Base-by-base conservation (phyloP, 2,113 vertebrate species). In the Nerophis ophidion region DNA sequence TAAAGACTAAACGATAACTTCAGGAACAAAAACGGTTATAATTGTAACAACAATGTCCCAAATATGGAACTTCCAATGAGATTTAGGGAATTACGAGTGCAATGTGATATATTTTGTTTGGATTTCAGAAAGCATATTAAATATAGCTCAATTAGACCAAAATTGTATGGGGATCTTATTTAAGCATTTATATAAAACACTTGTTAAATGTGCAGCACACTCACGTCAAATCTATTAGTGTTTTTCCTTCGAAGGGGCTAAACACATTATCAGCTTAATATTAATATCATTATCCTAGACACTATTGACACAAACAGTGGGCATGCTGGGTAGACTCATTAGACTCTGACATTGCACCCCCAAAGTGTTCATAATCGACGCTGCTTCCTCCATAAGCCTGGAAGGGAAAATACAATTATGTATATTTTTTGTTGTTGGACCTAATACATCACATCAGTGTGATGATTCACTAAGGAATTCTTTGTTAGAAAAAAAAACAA, bases 1-100 rank as follows among this genome's bases (percentile, higher is more conserved):
- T 71, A 83, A 84, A 84, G 54, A 65, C 61, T 70, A 65, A 73
- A 73, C 60, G 50, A 60, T 59, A 79, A 61, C 59, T 74, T 84
- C 68, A 68, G 74, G 51, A 81, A 82, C 54, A 76, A 68, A 60
- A 67, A 57, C 61, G 50, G 63, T 55, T 57, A 50, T 19, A 71
- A 61, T 19, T 38, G 69, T 71, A 6, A 42, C 65, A 80, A 71
- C 64, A 46, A 75, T 65, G 72, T 75, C 71, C 50, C 58, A 8
- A 3, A 42, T 5, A 11, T n/a, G 7, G 11, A 19, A 40, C 17
- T 4, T 11, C 12, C 17, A 56, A 42, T 26, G 54, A n/a, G 36
- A 42, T 17, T 55, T 55, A 6, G n/a, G 19, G 15, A 19, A 12
- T 55, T 55, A 6, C 9, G 74, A 68, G 62, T 77, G 72, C 38